Percentiles rank a stretch among this genome's conserved stretches.
These are phyloP conservation scores for Heliconius erato DNA, from an alignment of 2,888 invertebrate species.

Conservation along the genomic window DNA sequence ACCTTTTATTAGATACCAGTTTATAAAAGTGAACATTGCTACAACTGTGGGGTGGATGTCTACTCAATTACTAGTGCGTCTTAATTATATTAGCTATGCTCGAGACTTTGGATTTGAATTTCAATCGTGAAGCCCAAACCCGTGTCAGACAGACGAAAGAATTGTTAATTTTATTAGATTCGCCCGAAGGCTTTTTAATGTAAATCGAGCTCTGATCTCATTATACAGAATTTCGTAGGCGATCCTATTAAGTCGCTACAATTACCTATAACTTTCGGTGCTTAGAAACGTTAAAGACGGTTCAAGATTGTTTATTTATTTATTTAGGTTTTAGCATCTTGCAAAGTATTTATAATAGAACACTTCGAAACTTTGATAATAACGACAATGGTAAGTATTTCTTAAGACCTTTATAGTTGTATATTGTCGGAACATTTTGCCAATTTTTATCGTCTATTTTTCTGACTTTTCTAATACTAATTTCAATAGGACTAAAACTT, in stretches of 20 bases:
- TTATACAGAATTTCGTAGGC: constrained; percentile 56
- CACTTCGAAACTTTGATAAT: constrained; percentile 44
- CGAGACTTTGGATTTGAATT: constrained; percentile 80
- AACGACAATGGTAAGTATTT: constrained; percentile 46
- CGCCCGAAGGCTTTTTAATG: constrained; percentile 72
- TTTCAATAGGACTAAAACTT: constrained; percentile 22
- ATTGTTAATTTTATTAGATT: constrained; percentile 79
- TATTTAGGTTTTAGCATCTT: constrained; percentile 50
- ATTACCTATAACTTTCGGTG: constrained; percentile 47
- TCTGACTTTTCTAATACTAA: constrained; percentile 19
- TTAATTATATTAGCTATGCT: constrained; percentile 82
- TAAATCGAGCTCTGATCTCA: constrained; percentile 67
- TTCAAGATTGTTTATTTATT: constrained; percentile 48
- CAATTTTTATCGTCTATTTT: constrained; percentile 16
- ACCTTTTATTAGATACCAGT: constrained; percentile 53
- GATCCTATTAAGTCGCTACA: constrained; percentile 49
- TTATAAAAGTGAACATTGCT: constrained; percentile 56
- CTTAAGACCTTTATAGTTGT: constrained; percentile 39
- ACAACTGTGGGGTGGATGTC: constrained; percentile 69
- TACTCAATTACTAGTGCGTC: constrained; percentile 78
- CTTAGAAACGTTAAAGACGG: constrained; percentile 44
- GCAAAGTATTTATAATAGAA: constrained; percentile 49
- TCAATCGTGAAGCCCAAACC: constrained; percentile 73
- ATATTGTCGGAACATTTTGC: constrained; percentile 43
- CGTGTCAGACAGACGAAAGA: constrained; percentile 70